Evolutionary conservation across 2,113 vertebrate genomes (phyloP).

Genomic region (Zingel zingel): DNA sequence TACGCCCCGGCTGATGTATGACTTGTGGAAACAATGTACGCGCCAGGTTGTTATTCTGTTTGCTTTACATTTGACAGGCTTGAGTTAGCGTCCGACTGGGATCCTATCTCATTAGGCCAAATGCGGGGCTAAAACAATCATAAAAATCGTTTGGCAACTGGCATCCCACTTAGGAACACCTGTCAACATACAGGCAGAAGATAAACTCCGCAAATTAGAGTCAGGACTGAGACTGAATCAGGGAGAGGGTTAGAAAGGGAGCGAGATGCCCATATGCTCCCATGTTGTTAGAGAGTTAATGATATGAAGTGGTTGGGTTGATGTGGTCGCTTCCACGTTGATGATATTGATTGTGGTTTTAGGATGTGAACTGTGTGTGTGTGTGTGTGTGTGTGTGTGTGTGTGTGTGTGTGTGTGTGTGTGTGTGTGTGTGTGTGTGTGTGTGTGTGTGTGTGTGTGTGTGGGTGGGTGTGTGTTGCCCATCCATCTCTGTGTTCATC

Average conservation of each 20-base stretch:
- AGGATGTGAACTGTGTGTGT: constrained; percentile 58
- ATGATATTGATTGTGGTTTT: constrained; percentile 98
- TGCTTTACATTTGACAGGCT: constrained; percentile 91
- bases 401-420: constrained; percentile 30
- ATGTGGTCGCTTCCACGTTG: constrained; percentile 89
- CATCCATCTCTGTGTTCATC: constrained; percentile 63
- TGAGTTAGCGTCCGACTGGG: constrained; percentile 94
- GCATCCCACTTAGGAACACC: constrained; percentile 93
- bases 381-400: constrained; percentile 36
- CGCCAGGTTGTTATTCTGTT: constrained; percentile 73
- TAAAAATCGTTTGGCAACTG: constrained; percentile 95
- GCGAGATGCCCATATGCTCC: constrained; percentile 84
- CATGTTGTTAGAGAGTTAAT: constrained; percentile 90
- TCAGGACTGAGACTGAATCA: constrained; percentile 50
- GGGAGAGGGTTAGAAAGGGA: constrained; percentile 16
- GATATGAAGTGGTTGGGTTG: constrained; percentile 91
- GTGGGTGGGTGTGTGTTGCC: constrained; percentile 26
- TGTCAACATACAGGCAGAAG: constrained; percentile 91
- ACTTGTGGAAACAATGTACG: constrained; percentile 70
- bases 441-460: constrained; percentile 28
- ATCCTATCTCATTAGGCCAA: constrained; percentile 97
- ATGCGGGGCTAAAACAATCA: constrained; percentile 94
- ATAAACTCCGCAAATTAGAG: constrained; percentile 91
- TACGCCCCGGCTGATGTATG: constrained; percentile 60
- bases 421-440: constrained; percentile 39